Conservation (phyloP, 2,113 vertebrate species). For the Marmota flaviventris region DNA sequence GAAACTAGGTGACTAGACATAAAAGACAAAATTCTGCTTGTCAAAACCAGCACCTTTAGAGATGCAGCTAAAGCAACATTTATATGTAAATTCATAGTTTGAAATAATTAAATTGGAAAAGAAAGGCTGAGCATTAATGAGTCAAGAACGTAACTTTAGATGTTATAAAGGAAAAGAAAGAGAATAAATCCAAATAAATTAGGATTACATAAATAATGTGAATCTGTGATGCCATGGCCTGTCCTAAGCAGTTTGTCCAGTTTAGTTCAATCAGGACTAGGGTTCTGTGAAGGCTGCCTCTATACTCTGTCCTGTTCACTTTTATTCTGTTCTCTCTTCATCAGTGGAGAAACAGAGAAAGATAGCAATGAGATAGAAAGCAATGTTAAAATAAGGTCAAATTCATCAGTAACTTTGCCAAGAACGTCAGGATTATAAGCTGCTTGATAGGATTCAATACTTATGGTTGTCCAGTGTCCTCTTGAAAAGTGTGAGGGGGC, state of each 20-base stretch:
- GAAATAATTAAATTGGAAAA: background rate
- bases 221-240: background rate
- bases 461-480: background rate
- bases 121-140: background rate
- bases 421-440: background rate
- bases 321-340: background rate
- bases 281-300: accelerated
- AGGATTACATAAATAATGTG: background rate
- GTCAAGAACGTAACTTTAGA: background rate
- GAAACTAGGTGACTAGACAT: background rate
- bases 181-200: background rate
- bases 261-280: background rate
- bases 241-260: background rate
- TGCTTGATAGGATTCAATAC: background rate
- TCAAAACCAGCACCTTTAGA: background rate
- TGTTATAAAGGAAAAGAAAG: background rate
- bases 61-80: background rate
- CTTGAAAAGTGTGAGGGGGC: background rate
- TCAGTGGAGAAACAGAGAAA: background rate
- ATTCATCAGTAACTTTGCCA: background rate
- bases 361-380: background rate
- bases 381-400: background rate
- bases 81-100: background rate
- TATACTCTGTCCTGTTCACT: background rate
- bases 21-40: background rate